Evolutionary conservation across 2,888 invertebrate genomes (phyloP).

Genomic region (Sesia apiformis): DNA sequence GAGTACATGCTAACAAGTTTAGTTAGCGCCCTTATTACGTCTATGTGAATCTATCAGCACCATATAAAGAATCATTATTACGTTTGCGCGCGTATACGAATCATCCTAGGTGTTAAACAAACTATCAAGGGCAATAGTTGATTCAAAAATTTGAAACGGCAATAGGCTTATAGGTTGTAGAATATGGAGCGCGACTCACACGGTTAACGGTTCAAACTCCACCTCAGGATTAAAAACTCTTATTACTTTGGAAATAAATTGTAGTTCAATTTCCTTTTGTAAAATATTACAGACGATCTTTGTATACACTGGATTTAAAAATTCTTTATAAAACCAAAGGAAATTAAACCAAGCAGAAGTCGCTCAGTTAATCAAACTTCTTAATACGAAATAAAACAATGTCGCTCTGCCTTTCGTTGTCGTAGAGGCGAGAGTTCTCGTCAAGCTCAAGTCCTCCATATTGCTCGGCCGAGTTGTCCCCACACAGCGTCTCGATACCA

Average conservation of each 20-base stretch:
- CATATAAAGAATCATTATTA: conserved; percentile 66
- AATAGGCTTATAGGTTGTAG: too few species aligned
- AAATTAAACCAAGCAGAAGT: too few species aligned
- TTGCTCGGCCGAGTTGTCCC: conserved; percentile 6
- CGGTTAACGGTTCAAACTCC: too few species aligned
- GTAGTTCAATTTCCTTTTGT: too few species aligned
- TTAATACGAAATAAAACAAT: conserved; percentile 50
- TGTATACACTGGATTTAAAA: too few species aligned
- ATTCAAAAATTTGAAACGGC: background rate
- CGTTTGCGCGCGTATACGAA: conserved; percentile 39
- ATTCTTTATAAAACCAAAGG: too few species aligned
- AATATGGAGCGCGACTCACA: too few species aligned
- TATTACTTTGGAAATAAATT: too few species aligned
- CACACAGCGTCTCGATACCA: conserved; percentile 25
- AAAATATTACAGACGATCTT: too few species aligned
- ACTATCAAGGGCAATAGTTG: conserved; percentile 45
- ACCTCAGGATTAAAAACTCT: too few species aligned
- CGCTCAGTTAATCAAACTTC: too few species aligned
- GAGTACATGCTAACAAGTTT: conserved; percentile 34
- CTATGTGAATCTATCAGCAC: conserved; percentile 42
- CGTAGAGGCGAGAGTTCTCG: conserved; percentile 45
- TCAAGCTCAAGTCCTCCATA: conserved; percentile 23
- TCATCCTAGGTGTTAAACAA: conserved; percentile 49
- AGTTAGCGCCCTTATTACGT: conserved; percentile 51
- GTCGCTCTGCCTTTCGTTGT: conserved; percentile 74